These are phyloP conservation scores for Caenorhabditis doughertyi DNA, from an alignment of 2,888 invertebrate genomes.

Conservation along the genomic window DNA sequence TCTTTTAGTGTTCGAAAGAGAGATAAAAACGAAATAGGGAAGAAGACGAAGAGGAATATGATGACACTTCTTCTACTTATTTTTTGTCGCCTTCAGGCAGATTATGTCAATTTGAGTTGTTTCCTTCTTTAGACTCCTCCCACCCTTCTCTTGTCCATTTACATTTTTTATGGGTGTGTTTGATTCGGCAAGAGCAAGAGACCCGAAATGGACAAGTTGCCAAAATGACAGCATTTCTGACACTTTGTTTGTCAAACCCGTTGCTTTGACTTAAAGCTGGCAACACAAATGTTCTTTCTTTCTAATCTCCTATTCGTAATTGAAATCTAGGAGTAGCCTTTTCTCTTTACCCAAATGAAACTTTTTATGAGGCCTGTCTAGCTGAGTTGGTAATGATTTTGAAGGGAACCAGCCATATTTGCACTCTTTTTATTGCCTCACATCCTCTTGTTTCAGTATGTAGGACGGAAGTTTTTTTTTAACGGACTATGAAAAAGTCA, in stretches of 20 bases:
- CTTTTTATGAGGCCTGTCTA: conserved; percentile 10
- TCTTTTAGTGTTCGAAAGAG: conserved; percentile 43
- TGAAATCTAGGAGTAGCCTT: neutral
- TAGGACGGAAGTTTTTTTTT: conserved; percentile 14
- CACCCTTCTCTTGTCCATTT: conserved; percentile 6
- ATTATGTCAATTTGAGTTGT: conserved; percentile 58
- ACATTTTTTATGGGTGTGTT: conserved; percentile 24
- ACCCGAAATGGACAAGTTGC: conserved; percentile 39
- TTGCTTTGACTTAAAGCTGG: conserved; percentile 12
- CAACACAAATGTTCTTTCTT: neutral
- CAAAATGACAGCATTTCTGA: conserved; percentile 57
- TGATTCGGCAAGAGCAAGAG: conserved; percentile 12
- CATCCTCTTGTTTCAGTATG: neutral
- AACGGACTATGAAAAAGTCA: neutral
- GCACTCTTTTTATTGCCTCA: conserved; percentile 26
- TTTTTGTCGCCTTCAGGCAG: conserved; percentile 40
- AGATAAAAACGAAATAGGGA: conserved; percentile 24
- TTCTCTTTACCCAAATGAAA: conserved; percentile 13
- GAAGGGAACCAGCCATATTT: conserved; percentile 23
- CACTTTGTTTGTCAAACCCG: conserved; percentile 57
- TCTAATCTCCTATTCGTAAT: conserved; percentile 5
- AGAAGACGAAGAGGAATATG: conserved; percentile 22
- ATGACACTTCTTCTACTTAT: conserved; percentile 15
- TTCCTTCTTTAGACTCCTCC: neutral
- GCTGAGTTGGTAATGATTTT: conserved; percentile 12